Evolutionary conservation across 2,113 vertebrate species (phyloP).

Genomic region (Typhlomys cinereus): DNA sequence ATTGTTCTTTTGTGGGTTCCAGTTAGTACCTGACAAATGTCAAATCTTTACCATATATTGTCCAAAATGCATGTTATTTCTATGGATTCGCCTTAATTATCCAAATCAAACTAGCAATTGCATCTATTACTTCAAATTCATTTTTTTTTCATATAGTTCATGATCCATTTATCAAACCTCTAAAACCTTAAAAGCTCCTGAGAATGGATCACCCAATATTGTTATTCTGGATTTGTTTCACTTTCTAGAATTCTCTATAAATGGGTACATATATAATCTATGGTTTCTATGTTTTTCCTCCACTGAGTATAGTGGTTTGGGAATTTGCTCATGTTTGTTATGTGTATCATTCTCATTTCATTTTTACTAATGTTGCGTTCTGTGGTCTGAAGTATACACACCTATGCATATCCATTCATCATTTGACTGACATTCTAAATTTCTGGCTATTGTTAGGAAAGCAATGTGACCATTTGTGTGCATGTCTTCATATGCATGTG

Average conservation of each 20-base stretch:
- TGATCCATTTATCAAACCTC: background rate
- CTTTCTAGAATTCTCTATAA: conserved; percentile 6
- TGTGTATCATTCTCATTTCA: background rate
- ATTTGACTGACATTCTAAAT: background rate
- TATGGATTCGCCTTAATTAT: no score
- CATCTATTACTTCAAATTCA: no score
- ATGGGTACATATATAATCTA: background rate
- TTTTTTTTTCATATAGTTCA: background rate
- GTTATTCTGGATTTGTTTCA: background rate
- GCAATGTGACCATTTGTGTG: background rate
- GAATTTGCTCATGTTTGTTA: background rate
- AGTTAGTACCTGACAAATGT: background rate
- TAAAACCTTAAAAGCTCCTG: background rate
- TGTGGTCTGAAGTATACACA: background rate
- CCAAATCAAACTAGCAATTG: no score
- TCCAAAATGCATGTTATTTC: background rate
- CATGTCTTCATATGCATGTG: background rate
- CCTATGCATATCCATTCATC: background rate
- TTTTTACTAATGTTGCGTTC: background rate
- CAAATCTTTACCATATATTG: no score
- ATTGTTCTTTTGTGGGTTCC: background rate
- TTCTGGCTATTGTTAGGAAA: background rate
- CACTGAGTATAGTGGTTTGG: background rate
- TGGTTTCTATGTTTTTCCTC: background rate
- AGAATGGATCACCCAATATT: background rate